A percentile compares a stretch with the other conserved stretches of the same genome.
Evolutionary conservation across 2,888 invertebrate species (phyloP).

Genomic region (Griposia aprilina): DNA sequence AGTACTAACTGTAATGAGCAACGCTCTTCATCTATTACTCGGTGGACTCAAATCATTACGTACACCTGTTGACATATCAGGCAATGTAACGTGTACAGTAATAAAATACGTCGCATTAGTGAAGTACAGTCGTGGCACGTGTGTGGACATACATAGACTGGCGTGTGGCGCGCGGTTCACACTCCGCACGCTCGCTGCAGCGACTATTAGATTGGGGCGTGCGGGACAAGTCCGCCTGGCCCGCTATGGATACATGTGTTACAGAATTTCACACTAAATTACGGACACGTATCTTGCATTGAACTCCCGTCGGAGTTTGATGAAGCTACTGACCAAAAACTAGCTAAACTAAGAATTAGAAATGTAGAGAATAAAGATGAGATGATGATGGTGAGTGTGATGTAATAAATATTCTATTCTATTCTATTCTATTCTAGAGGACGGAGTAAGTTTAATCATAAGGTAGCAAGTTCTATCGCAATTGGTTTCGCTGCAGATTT

Average conservation of each 20-base stretch:
- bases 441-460: slow-evolving; percentile 48
- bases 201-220: slow-evolving; percentile 38
- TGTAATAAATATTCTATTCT: no score
- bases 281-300: slow-evolving; percentile 40
- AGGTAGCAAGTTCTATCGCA: slow-evolving; percentile 44
- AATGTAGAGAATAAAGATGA: no score
- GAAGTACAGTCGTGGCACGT: slow-evolving; percentile 10
- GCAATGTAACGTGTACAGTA: slow-evolving; percentile 25
- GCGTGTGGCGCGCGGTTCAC: not conserved
- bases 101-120: slow-evolving; percentile 15
- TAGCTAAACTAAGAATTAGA: slow-evolving; percentile 41
- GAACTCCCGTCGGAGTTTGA: slow-evolving; percentile 47
- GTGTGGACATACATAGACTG: slow-evolving; percentile 20
- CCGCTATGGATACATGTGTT: slow-evolving; percentile 36
- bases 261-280: slow-evolving; percentile 42
- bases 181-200: slow-evolving; percentile 4
- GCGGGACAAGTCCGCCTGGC: slow-evolving; percentile 11
- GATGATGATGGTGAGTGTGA: no score
- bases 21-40: slow-evolving; percentile 29
- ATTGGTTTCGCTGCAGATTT: slow-evolving; percentile 36
- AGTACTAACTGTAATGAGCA: not conserved
- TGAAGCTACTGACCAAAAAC: slow-evolving; percentile 48
- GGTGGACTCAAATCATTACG: not conserved
- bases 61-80: not conserved
- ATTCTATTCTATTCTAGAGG: no score